A percentile compares a stretch with the other conserved stretches of the same genome.
phyloP scores from a whole-genome alignment of 2,113 vertebrate species.

The Poeciliopsis occidentalis region DNA sequence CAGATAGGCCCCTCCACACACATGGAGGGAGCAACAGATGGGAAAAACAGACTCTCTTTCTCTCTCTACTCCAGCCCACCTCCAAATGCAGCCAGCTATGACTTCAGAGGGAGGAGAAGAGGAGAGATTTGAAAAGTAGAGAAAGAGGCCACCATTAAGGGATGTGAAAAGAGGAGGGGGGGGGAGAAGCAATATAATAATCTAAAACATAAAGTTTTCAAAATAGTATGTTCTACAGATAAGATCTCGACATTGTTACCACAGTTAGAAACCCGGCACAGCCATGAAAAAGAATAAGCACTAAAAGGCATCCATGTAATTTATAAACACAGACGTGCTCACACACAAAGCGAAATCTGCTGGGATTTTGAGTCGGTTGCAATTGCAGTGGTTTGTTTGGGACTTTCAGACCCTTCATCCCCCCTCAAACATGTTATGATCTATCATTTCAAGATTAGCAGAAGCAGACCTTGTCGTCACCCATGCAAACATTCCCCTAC shows the following conservation, averaged over 20 bases:
- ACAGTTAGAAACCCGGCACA: not conserved
- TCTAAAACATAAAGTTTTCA: slow-evolving; percentile 30
- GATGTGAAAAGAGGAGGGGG: not conserved
- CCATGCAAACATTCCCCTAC: slow-evolving; percentile 22
- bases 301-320: slow-evolving; percentile 13
- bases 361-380: slow-evolving; percentile 41
- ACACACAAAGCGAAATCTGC: slow-evolving; percentile 3
- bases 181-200: slow-evolving; percentile 31
- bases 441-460: slow-evolving; percentile 56
- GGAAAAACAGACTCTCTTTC: slow-evolving; percentile 66
- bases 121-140: slow-evolving; percentile 23
- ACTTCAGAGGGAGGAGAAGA: slow-evolving; percentile 62
- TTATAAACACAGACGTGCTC: slow-evolving; percentile 12
- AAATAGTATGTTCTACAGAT: slow-evolving; percentile 36
- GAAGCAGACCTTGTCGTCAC: slow-evolving; percentile 34
- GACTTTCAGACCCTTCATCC: slow-evolving; percentile 37
- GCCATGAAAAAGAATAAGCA: slow-evolving; percentile 22
- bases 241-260: slow-evolving; percentile 30
- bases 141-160: slow-evolving; percentile 37
- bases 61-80: slow-evolving; percentile 61
- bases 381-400: slow-evolving; percentile 63
- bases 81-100: slow-evolving; percentile 66
- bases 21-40: slow-evolving; percentile 51
- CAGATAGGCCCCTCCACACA: slow-evolving; percentile 21
- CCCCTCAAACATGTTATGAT: slow-evolving; percentile 48